Conservation (phyloP, 2,797 vertebrate species). For the Halcyon smyrnensis region DNA sequence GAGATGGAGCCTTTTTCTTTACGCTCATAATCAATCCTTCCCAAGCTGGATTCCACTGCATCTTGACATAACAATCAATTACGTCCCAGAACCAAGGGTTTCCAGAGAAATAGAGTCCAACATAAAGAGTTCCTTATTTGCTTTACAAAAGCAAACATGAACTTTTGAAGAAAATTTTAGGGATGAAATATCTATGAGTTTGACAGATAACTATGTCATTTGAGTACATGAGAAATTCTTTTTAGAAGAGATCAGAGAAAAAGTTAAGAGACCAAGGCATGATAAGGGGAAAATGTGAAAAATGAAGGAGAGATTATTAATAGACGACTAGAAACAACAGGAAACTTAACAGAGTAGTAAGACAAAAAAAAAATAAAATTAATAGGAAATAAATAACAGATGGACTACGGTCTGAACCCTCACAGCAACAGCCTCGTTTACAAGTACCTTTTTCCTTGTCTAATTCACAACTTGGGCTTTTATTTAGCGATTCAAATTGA, state of each 20-base stretch:
- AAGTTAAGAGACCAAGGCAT: not conserved
- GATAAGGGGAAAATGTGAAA: not conserved
- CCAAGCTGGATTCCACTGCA: conserved; percentile 45
- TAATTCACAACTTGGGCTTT: not conserved
- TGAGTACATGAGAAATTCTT: not conserved
- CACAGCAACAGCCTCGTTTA: not conserved
- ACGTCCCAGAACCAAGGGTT: conserved; percentile 28
- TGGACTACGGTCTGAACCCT: not conserved
- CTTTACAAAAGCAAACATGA: conserved; percentile 58
- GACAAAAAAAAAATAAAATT: not conserved
- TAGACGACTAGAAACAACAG: not conserved
- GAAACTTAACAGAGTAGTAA: not conserved
- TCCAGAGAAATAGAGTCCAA: conserved; percentile 19
- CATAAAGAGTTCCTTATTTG: conserved; percentile 45
- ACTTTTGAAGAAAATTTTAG: conserved; percentile 39
- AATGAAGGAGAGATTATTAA: not conserved
- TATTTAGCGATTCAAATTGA: not conserved
- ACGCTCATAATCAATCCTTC: conserved; percentile 62
- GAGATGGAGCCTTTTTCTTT: conserved; percentile 55
- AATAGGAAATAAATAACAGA: conserved; percentile 27
- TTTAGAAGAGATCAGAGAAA: conserved; percentile 16
- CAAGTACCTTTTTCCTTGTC: not conserved
- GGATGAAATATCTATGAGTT: not conserved
- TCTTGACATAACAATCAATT: conserved; percentile 70
- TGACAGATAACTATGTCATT: not conserved